Evolutionary conservation across 1,140 invertebrate species (phyloP).

Genomic region (Pissodes strobi): DNA sequence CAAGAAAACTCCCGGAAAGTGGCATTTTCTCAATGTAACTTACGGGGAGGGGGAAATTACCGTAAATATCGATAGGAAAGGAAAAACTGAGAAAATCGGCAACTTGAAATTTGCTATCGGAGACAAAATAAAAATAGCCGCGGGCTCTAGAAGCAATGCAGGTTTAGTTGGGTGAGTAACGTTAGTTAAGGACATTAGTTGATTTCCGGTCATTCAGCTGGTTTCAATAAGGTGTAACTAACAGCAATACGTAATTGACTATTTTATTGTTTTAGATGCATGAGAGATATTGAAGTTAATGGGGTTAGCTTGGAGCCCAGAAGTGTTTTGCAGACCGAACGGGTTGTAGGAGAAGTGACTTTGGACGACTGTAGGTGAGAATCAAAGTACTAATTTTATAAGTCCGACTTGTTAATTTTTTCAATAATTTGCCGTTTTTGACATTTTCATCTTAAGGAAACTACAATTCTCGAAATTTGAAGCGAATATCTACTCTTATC

Average conservation of each 20-base stretch:
- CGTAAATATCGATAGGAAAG: conserved; percentile 74
- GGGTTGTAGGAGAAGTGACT: conserved; percentile 83
- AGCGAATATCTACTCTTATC: no score
- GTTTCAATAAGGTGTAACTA: no score
- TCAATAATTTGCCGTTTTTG: no score
- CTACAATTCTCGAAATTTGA: no score
- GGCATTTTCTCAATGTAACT: conserved; percentile 78
- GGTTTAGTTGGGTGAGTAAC: conserved; percentile 82
- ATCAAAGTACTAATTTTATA: no score
- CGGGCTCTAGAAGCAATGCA: conserved; percentile 67
- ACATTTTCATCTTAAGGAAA: no score
- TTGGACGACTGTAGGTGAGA: conserved; percentile 78
- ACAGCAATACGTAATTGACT: not conserved
- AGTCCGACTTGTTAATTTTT: no score
- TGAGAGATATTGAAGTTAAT: conserved; percentile 86
- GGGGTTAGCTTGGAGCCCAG: conserved; percentile 72
- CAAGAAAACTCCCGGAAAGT: conserved; percentile 76
- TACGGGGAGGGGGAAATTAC: conserved; percentile 75
- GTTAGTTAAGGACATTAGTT: no score
- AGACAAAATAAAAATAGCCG: conserved; percentile 72
- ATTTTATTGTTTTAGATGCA: conserved; percentile 61
- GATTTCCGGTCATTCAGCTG: no score
- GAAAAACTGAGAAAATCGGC: conserved; percentile 61
- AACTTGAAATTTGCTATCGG: conserved; percentile 60
- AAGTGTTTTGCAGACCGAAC: conserved; percentile 77